A percentile compares a stretch with the other conserved stretches of the same genome.
phyloP scores from a whole-genome alignment of 2,797 vertebrate species.

The Pogoniulus pusillus region DNA sequence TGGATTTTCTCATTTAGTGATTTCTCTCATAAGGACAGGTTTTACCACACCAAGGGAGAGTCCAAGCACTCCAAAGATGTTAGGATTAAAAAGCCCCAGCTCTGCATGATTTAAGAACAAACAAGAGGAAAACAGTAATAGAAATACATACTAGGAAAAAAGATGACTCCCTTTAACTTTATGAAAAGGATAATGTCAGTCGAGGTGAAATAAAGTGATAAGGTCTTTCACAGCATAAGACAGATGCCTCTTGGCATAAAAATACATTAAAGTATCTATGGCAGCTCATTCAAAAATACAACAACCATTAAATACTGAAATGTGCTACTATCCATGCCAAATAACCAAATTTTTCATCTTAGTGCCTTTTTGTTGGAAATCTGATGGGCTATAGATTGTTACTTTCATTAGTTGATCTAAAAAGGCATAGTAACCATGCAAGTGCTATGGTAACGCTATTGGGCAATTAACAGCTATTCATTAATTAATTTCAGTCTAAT shows the following conservation, averaged over 20 bases:
- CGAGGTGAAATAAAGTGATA: conserved; percentile 27
- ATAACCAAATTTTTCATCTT: background rate
- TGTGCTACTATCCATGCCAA: background rate
- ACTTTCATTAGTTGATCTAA: background rate
- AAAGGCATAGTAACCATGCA: background rate
- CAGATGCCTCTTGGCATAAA: conserved; percentile 35
- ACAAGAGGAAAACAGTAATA: background rate
- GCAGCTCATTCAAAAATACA: conserved; percentile 39
- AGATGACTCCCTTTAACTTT: background rate
- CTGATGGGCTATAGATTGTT: background rate
- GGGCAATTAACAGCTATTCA: background rate
- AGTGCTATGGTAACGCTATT: background rate
- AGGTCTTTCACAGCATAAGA: conserved; percentile 13
- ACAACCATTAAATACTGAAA: conserved; percentile 40
- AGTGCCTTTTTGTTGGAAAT: background rate
- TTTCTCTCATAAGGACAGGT: background rate
- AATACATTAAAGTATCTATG: conserved; percentile 36
- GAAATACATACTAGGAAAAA: background rate
- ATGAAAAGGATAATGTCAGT: background rate
- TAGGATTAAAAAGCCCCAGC: background rate
- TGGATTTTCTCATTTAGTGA: background rate
- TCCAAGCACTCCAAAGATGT: background rate
- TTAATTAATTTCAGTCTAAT: background rate
- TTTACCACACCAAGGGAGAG: background rate
- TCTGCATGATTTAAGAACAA: background rate